A percentile compares a stretch with the other conserved stretches of the same genome.
Conservation (phyloP, 2,797 vertebrate species). For the Pygocentrus nattereri region DNA sequence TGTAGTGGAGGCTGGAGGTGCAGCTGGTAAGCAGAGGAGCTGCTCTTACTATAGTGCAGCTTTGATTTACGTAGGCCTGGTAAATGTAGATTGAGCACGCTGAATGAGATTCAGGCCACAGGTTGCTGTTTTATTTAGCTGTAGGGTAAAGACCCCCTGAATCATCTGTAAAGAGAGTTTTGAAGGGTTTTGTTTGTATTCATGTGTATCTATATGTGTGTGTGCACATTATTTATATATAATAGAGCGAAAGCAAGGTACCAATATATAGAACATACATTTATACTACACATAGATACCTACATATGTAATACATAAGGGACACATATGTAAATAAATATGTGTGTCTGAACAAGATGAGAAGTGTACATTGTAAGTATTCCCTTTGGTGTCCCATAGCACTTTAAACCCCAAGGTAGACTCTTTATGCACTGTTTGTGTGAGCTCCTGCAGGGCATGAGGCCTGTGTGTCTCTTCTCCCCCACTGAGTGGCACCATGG, state of each 20-base stretch:
- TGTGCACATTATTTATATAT: no score
- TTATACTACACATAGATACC: no score
- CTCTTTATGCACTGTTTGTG: slow-evolving; percentile 20
- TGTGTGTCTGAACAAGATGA: no score
- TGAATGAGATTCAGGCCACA: slow-evolving; percentile 24
- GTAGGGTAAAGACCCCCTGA: slow-evolving; percentile 24
- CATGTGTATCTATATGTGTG: not conserved
- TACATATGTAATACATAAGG: no score
- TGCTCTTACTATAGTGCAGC: not conserved
- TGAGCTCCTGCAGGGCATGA: slow-evolving; percentile 15
- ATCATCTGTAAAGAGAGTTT: slow-evolving; percentile 16
- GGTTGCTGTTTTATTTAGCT: slow-evolving; percentile 20
- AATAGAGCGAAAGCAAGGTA: no score
- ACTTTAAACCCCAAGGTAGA: not conserved
- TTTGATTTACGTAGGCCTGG: slow-evolving; percentile 29
- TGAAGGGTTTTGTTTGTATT: not conserved
- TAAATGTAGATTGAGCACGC: slow-evolving; percentile 7
- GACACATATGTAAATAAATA: no score
- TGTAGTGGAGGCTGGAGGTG: slow-evolving; percentile 17
- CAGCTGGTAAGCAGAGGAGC: slow-evolving; percentile 13
- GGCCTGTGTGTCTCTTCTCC: slow-evolving; percentile 17
- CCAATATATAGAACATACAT: no score
- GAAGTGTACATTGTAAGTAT: slow-evolving; percentile 16
- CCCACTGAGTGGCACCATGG: slow-evolving; percentile 48
- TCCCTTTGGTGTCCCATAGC: not conserved